Evolutionary conservation across 2,888 invertebrate genomes (phyloP).

Genomic region (Lydus trimaculatus): DNA sequence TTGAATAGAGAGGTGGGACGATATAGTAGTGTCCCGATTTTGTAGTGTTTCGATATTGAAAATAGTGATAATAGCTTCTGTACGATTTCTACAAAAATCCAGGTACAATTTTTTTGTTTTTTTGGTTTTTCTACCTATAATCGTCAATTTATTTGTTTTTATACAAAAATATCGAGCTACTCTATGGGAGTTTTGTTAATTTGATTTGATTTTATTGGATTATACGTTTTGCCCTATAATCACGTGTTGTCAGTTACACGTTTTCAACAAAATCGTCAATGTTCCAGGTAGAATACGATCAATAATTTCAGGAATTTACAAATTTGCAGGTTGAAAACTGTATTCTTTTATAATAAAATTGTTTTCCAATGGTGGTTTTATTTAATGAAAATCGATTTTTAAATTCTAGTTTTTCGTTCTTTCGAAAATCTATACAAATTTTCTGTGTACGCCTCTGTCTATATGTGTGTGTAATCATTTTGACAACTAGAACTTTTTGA

Average conservation of each 20-base stretch:
- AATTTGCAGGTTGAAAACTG: neutral
- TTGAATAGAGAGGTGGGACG: neutral
- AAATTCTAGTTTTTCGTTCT: neutral
- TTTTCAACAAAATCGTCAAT: neutral
- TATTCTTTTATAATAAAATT: no score
- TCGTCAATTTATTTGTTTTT: neutral
- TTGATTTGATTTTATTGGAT: neutral
- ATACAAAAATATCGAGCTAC: no score
- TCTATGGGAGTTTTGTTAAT: no score
- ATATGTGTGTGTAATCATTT: no score
- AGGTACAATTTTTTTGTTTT: neutral
- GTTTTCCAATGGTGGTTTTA: no score
- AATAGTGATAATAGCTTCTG: neutral
- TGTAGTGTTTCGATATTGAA: neutral
- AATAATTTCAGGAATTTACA: slow-evolving; percentile 9
- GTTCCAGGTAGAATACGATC: neutral
- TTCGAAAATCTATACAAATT: no score
- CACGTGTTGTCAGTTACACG: neutral
- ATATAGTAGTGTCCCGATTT: neutral
- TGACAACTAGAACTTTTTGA: no score
- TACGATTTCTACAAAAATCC: neutral
- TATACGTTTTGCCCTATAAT: neutral
- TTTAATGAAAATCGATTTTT: no score
- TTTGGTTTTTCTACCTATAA: neutral
- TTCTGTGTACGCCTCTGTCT: no score